phyloP scores from a whole-genome alignment of 2,888 invertebrate genomes.

The Ectemnius continuus region DNA sequence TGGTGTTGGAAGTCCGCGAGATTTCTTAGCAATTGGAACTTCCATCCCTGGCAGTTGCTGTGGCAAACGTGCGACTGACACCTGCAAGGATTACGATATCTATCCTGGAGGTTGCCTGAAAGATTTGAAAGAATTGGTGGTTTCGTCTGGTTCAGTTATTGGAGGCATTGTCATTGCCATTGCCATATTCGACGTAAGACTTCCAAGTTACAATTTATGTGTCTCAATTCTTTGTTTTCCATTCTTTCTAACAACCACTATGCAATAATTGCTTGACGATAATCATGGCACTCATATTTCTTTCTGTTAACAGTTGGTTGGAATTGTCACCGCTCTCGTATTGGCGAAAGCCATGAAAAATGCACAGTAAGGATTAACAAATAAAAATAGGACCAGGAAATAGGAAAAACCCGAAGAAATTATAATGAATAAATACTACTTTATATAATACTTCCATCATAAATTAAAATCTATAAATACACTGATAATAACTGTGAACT shows the following conservation, averaged over 20 bases:
- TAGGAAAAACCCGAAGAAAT: no score
- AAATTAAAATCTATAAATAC: no score
- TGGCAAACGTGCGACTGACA: conserved; percentile 62
- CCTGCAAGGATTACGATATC: conserved; percentile 67
- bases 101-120: conserved; percentile 79
- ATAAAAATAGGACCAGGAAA: no score
- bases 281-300: background rate
- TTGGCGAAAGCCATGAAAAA: conserved; percentile 93
- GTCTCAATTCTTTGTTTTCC: no score
- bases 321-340: conserved; percentile 91
- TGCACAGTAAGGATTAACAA: conserved; percentile 79
- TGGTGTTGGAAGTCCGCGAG: conserved; percentile 77
- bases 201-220: no score
- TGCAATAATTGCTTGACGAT: no score
- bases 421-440: no score
- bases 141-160: conserved; percentile 80
- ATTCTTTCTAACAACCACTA: no score
- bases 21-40: conserved; percentile 69
- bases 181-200: conserved; percentile 84
- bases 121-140: conserved; percentile 75
- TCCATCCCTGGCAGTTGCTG: conserved; percentile 79
- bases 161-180: conserved; percentile 85
- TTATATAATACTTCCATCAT: no score
- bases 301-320: conserved; percentile 83
- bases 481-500: no score